These are phyloP conservation scores for Enteromius paludinosus DNA, from an alignment of 2,797 vertebrate species.

Conservation along the genomic window DNA sequence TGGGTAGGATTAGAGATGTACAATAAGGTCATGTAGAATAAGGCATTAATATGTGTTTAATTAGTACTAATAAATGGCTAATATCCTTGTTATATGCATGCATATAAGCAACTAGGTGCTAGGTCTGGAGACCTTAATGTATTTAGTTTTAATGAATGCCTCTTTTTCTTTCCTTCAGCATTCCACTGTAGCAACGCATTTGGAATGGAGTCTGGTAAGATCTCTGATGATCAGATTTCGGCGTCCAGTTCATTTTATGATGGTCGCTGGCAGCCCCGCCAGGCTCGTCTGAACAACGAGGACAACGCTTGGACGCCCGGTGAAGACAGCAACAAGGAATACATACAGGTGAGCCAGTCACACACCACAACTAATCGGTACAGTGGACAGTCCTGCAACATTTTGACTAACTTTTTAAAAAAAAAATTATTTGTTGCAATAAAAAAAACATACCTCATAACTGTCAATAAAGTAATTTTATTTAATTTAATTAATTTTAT, in stretches of 20 bases:
- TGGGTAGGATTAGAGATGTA: no score
- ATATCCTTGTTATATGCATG: no score
- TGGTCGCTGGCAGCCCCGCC: slow-evolving; percentile 83
- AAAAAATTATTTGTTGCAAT: background rate
- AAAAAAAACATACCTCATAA: background rate
- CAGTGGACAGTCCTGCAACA: background rate
- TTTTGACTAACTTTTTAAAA: background rate
- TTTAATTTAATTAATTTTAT: no score
- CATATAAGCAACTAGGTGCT: no score
- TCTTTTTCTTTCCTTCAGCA: slow-evolving; percentile 41
- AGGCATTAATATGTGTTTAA: no score
- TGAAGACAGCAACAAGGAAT: slow-evolving; percentile 86
- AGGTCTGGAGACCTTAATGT: no score
- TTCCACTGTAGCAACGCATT: slow-evolving; percentile 86
- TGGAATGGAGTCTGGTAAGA: slow-evolving; percentile 87
- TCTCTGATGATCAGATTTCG: slow-evolving; percentile 86
- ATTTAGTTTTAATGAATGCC: background rate
- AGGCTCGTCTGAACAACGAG: slow-evolving; percentile 86
- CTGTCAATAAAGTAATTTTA: background rate
- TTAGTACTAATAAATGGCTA: no score
- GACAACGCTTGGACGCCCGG: slow-evolving; percentile 89
- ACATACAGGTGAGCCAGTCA: slow-evolving; percentile 80
- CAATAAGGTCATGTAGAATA: no score
- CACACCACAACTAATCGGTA: background rate
- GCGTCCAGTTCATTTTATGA: slow-evolving; percentile 82